Evolutionary conservation across 1,140 invertebrate genomes (phyloP).

Genomic region (Drosophila jambulina): DNA sequence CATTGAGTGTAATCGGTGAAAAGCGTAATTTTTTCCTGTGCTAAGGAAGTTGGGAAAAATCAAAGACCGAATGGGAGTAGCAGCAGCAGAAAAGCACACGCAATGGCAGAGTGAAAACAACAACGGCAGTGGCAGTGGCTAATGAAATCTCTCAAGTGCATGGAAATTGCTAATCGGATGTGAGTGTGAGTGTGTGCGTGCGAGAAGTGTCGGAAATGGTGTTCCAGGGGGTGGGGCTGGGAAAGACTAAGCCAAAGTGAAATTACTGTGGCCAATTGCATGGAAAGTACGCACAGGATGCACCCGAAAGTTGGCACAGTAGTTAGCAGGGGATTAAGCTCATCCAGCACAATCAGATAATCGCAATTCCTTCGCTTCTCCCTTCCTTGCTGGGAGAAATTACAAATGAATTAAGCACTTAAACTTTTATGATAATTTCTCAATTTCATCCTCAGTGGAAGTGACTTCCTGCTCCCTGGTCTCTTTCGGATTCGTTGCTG

Average conservation of each 20-base stretch:
- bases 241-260: slow-evolving; percentile 36
- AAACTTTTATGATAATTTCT: slow-evolving; percentile 50
- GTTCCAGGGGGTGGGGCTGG: not conserved
- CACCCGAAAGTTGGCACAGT: slow-evolving; percentile 44
- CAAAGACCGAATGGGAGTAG: not conserved
- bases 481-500: not conserved
- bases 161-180: slow-evolving; percentile 81
- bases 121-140: slow-evolving; percentile 55
- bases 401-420: slow-evolving; percentile 48
- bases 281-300: slow-evolving; percentile 66
- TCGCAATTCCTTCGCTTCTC: slow-evolving; percentile 9
- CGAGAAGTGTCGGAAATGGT: slow-evolving; percentile 28
- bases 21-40: slow-evolving; percentile 23
- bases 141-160: slow-evolving; percentile 78
- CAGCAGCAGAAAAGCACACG: slow-evolving; percentile 17
- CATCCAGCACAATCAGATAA: slow-evolving; percentile 56
- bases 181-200: slow-evolving; percentile 27
- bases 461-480: not conserved
- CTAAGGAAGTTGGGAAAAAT: slow-evolving; percentile 37
- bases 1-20: slow-evolving; percentile 1
- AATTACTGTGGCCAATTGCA: slow-evolving; percentile 79
- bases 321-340: slow-evolving; percentile 61
- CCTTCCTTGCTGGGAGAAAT: slow-evolving; percentile 19
- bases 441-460: slow-evolving; percentile 9
- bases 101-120: slow-evolving; percentile 37